These are phyloP conservation scores for Lepidurus couesii DNA, from an alignment of 1,140 invertebrate genomes.

Conservation along the genomic window DNA sequence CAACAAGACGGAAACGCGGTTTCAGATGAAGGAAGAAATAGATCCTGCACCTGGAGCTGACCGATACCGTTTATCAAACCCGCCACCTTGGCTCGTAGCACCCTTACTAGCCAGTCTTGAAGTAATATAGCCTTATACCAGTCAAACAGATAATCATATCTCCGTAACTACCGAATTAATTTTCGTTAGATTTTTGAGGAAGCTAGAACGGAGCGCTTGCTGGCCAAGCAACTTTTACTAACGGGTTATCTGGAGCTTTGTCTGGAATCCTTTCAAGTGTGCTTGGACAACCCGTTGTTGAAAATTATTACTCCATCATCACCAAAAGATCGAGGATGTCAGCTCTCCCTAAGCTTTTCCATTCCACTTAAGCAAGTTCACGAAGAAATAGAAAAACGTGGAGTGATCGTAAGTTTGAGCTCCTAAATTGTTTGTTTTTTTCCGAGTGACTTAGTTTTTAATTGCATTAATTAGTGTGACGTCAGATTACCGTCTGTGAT, in stretches of 20 bases:
- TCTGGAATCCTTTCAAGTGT: slow-evolving; percentile 15
- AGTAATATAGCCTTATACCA: slow-evolving; percentile 40
- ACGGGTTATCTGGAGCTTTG: slow-evolving; percentile 53
- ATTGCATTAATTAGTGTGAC: slow-evolving; percentile 48
- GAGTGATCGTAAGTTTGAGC: slow-evolving; percentile 51
- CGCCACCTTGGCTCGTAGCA: slow-evolving; percentile 50
- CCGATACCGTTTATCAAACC: slow-evolving; percentile 53
- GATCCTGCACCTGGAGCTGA: slow-evolving; percentile 47
- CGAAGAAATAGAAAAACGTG: slow-evolving; percentile 48
- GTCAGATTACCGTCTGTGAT: slow-evolving; percentile 51
- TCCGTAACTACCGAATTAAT: not conserved
- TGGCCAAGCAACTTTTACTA: slow-evolving; percentile 50
- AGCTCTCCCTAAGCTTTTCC: slow-evolving; percentile 50
- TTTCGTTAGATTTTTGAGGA: slow-evolving; percentile 50
- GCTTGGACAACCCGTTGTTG: slow-evolving; percentile 35
- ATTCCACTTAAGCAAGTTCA: slow-evolving; percentile 46
- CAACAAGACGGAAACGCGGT: slow-evolving; percentile 41
- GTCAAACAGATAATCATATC: no score
- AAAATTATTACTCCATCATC: slow-evolving; percentile 53
- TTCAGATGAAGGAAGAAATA: slow-evolving; percentile 44
- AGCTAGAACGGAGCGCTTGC: slow-evolving; percentile 47
- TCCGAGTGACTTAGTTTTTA: slow-evolving; percentile 33
- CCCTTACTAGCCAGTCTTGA: slow-evolving; percentile 50
- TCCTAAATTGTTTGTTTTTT: slow-evolving; percentile 32
- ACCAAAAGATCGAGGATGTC: slow-evolving; percentile 50